Evolutionary conservation across 1,140 invertebrate species (phyloP), one percentile per base, ranked within the genome.

Genomic region (Tetranychus urticae): DNA sequence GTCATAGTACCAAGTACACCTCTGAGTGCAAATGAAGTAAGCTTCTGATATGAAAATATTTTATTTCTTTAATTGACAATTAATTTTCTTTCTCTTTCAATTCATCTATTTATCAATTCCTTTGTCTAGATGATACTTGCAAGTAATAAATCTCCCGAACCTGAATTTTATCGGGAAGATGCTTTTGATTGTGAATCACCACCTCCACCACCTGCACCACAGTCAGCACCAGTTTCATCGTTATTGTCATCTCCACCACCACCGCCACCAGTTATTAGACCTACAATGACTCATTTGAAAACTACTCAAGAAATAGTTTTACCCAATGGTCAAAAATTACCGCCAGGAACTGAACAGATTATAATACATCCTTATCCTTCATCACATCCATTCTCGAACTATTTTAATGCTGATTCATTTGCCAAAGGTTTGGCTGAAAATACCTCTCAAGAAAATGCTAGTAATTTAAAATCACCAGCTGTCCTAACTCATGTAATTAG

Each of bases 331-430:
- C 8, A 52, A 31, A 50, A 42, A 58, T 45, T 65, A 39, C 58
- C 62, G 2, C 39, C 61, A 2, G 64, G 64, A 39, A 65, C 64
- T 13, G 58, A 60, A 48, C 64, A 65, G 46, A 63, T 61, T 14
- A 60, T 65, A 10, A 58, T 65, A 34, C 62, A 63, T 61, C 61
- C 64, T 14, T 63, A 65, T 48, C 33, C 46, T 31, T 46, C 37
- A 23, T 58, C 57, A 12, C 55, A 56, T 36, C 55, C 55, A 36
- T 35, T 39, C 10, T 34, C 33, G 2, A n/a, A 34, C 12, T 8
- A 56, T 56, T 56, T 56, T 56, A 36, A 5, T 35, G 55, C 55
- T 13, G 55, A 56, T 31, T 10, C 13, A 31, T 52, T 52, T 33
- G 31, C 50, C 50, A 52, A 52, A 52, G 50, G n/a, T 23, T 52